Base-by-base conservation (phyloP, 2,113 vertebrate genomes). In the Thomomys bottae region DNA sequence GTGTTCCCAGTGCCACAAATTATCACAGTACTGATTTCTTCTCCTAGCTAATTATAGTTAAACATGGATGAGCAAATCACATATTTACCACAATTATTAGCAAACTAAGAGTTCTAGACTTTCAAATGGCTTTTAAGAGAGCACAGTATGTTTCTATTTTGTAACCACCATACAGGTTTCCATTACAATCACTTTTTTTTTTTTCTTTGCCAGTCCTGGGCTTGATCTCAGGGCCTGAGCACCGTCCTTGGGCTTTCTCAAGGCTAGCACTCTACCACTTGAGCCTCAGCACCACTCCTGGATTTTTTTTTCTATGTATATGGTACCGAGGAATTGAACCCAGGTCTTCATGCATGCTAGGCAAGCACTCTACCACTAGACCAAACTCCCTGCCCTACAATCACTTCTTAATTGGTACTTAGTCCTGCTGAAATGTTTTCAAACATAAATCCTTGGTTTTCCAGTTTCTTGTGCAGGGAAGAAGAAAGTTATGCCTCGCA, bases 101-200 rank as follows among this genome's bases (percentile, higher is more conserved):
- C 42, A 5, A 11, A 49, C 67, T 84, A 67, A 84, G 34, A 75
- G 3, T 28, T 17, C 3, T 38, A 32, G 1, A 42, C 30, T 75
- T 83, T 84, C 14, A 28, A 68, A 83, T 10, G 12, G 45, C 12
- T 59, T 89, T 64, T 73, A 73, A 40, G 5, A 34, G 14, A 45
- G 7, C 40, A 6, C 1, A 20, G 9, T 82, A 32, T 30, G 38
- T 32, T 20, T 66, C 84, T 59, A 45, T 68, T 88, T 68, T 67
- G 20, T 14, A n/a, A 23, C 3, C 3, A 2, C 3, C 1, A 76
- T 5, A 24, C 6, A 15, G 21, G 20, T 42, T n/a, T 59, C 34
- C 21, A 17, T 89, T 81, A 32, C 24, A 45, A 45, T 8, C 45
- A 45, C 11, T 40, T 66, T 23, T 76, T 76, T 89, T n/a, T n/a